These are phyloP conservation scores for Ceratina australensis DNA, from an alignment of 1,140 invertebrate genomes.

Conservation along the genomic window DNA sequence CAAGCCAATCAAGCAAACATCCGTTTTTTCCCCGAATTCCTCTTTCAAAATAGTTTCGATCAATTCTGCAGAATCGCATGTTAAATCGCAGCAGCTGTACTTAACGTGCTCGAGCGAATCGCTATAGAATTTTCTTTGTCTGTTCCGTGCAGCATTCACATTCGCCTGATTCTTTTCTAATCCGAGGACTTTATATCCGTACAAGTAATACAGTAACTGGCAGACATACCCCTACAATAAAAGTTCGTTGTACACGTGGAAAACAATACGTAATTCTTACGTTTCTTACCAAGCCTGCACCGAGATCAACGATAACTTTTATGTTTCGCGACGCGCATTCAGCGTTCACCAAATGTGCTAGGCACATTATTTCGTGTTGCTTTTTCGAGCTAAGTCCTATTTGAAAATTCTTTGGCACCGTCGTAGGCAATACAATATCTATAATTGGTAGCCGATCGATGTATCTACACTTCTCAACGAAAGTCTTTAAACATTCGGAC, in stretches of 20 bases:
- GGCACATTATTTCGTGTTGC: conserved; percentile 84
- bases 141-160: conserved; percentile 83
- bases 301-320: conserved; percentile 87
- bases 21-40: conserved; percentile 69
- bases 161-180: conserved; percentile 84
- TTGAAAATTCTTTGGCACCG: conserved; percentile 68
- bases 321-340: conserved; percentile 79
- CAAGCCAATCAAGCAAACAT: conserved; percentile 83
- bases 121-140: conserved; percentile 81
- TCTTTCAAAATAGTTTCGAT: conserved; percentile 77
- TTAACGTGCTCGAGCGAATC: conserved; percentile 80
- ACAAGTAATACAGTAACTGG: conserved; percentile 83
- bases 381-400: conserved; percentile 83
- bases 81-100: conserved; percentile 82
- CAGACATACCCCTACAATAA: conserved; percentile 87
- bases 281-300: conserved; percentile 86
- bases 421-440: conserved; percentile 26
- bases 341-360: conserved; percentile 81
- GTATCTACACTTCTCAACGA: conserved; percentile 72
- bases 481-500: conserved; percentile 75
- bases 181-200: conserved; percentile 85
- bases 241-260: conserved; percentile 8
- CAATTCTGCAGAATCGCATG: conserved; percentile 74
- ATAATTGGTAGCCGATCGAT: conserved; percentile 63
- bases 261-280: neutral